phyloP scores from a whole-genome alignment of 2,797 vertebrate genomes.

The Enteromius mattozi region DNA sequence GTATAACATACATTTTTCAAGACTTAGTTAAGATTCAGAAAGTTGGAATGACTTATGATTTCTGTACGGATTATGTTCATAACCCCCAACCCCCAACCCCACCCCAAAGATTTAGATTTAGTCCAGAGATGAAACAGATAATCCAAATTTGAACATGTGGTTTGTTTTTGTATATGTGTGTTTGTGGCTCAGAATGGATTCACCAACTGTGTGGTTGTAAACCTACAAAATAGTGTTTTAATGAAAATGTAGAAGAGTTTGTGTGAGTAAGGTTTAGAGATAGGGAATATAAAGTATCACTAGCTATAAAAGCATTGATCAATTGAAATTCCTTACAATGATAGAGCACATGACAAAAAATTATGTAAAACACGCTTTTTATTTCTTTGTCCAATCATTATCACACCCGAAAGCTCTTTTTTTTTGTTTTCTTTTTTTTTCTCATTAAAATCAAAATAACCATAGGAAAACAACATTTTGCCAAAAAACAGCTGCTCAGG shows the following conservation, averaged over 20 bases:
- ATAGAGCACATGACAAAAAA: not conserved
- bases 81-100: slow-evolving; percentile 63
- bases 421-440: slow-evolving; percentile 46
- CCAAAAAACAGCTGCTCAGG: slow-evolving; percentile 57
- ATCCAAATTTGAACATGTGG: slow-evolving; percentile 73
- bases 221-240: not conserved
- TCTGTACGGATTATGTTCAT: slow-evolving; percentile 60
- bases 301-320: not conserved
- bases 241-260: not conserved
- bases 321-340: not conserved
- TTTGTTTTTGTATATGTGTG: slow-evolving; percentile 53
- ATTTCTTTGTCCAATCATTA: slow-evolving; percentile 9
- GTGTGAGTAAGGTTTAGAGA: not conserved
- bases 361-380: not conserved
- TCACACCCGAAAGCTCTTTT: slow-evolving; percentile 55
- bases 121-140: slow-evolving; percentile 74
- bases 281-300: not conserved
- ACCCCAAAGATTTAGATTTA: slow-evolving; percentile 72
- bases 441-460: slow-evolving; percentile 43
- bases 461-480: slow-evolving; percentile 20
- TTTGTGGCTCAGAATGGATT: slow-evolving; percentile 14
- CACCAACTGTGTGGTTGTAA: not conserved
- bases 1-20: slow-evolving; percentile 14
- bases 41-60: slow-evolving; percentile 18
- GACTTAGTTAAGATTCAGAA: slow-evolving; percentile 12